Evolutionary conservation across 2,797 vertebrate genomes (phyloP).

Genomic region (Bradypodion pumilum): DNA sequence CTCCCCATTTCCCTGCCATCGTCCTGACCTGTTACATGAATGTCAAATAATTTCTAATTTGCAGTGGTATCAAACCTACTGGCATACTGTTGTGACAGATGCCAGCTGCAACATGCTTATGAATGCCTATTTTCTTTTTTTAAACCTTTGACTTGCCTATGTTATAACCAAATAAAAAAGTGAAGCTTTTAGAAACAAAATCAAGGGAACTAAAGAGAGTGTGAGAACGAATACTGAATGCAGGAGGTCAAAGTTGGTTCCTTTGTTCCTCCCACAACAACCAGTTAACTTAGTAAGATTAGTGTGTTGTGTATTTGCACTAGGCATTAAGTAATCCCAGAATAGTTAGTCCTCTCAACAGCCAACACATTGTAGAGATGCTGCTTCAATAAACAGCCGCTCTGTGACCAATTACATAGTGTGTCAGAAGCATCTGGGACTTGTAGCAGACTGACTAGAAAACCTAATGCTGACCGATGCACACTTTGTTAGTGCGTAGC

Average conservation of each 20-base stretch:
- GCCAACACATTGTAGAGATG: neutral
- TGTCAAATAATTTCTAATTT: too few relatives aligned
- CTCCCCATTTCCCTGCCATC: too few relatives aligned
- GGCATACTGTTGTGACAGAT: too few relatives aligned
- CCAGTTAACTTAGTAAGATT: neutral
- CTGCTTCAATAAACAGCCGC: slow-evolving; percentile 16
- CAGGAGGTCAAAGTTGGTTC: neutral
- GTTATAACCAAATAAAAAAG: neutral
- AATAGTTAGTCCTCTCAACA: neutral
- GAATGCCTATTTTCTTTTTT: neutral
- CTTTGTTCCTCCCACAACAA: neutral
- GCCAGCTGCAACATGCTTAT: neutral
- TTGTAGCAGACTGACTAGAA: neutral
- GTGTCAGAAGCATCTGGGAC: slow-evolving; percentile 14
- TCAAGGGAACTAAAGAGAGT: neutral
- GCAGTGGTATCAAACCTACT: too few relatives aligned
- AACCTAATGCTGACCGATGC: neutral
- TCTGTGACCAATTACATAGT: slow-evolving; percentile 22
- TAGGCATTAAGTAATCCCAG: neutral
- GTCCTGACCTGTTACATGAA: too few relatives aligned
- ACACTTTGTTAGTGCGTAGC: neutral
- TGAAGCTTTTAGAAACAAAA: too few relatives aligned
- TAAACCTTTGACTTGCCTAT: neutral
- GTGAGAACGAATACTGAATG: neutral
- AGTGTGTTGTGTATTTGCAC: neutral